Base-by-base conservation (phyloP, 2,113 vertebrate genomes). In the Thymallus thymallus region DNA sequence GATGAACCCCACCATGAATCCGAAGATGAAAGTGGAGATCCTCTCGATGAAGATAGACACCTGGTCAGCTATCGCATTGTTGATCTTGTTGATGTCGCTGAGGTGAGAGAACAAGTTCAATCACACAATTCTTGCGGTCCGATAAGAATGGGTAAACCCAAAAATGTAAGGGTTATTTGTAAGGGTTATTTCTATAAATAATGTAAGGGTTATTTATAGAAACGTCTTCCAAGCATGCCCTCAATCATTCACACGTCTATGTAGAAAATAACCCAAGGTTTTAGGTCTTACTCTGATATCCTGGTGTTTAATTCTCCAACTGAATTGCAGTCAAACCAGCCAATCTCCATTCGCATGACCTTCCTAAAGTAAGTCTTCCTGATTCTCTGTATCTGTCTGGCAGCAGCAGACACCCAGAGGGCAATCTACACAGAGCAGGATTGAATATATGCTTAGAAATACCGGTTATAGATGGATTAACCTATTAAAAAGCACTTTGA, bases 241-340 rank as follows among this genome's bases (percentile, higher is more conserved):
- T 29, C 3, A 29, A 26, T 64, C 10, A 23, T 64, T 7, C 56
- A n/a, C 18, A 22, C 9, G 12, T 64, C 23, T 30, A 13, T 29
- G 12, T 14, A 30, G 12, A 64, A 29, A 29, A 64, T 5, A 10
- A 12, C 1, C 24, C 24, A 64, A 13, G 41, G 4, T 3, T 23
- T 12, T 23, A 5, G 6, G 1, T 75, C 84, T 84, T 84, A 93
- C 93, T 94, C 93, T 32, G 92, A 91, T 79, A 94, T 92, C 82
- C 93, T 87, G 2, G 91, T 93, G 88, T 94, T 94, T 24, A 94
- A 82, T 80, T 94, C 93, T 6, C 93, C 93, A 10, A 92, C 88
- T 13, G 93, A 92, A 82, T 82, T 93, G 76, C 91, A 90, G 86
- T 94, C 93, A 80, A 94, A 94, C 93, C 93, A 94, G 67, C 92